Base-by-base conservation (phyloP, 2,113 vertebrate species). In the Ptilonorhynchus violaceus region DNA sequence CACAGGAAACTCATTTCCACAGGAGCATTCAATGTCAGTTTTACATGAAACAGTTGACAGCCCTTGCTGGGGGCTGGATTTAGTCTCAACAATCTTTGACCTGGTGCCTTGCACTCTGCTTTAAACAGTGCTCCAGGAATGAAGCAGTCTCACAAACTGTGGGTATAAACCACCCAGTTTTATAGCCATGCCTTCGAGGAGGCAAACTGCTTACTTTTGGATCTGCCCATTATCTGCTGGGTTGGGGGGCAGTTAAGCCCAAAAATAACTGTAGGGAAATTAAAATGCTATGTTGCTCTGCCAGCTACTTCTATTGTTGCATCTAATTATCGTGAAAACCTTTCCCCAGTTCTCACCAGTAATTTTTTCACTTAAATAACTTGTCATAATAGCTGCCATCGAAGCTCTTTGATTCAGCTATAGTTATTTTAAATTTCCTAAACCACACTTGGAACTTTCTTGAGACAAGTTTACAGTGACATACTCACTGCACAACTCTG, bases 271-370 rank as follows among this genome's bases (percentile, higher is more conserved):
- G 13, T 42, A 35, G 10, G 27, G n/a, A 79, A 63, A 95, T 68
- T 73, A 80, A 92, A 94, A 92, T 70, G 21, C 59, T 55, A 13
- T 58, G 33, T 76, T 82, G 66, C 44, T 87, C n/a, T 92, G 67
- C 33, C 63, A 86, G 37, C 30, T 86, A 62, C n/a, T 75, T 82
- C 85, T 90, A 77, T 91, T 92, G 80, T 77, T 91, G 53, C 23
- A 59, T 72, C 64, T 93, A 90, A 87, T 91, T 92, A 92, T 41
- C 12, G 10, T 90, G 85, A 96, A 88, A 95, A 96, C 49, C 19
- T 50, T 89, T 93, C 73, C 53, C 77, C 80, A 52, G 53, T 72
- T 66, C 66, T 97, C 85, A 87, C 33, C n/a, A 82, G 56, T 50
- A 62, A 41, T 62, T 76, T 77, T 94, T 92, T 83, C 69, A 73